Conservation (phyloP, 1,140 invertebrate species). For the Trachymyrmex cornetzi region DNA sequence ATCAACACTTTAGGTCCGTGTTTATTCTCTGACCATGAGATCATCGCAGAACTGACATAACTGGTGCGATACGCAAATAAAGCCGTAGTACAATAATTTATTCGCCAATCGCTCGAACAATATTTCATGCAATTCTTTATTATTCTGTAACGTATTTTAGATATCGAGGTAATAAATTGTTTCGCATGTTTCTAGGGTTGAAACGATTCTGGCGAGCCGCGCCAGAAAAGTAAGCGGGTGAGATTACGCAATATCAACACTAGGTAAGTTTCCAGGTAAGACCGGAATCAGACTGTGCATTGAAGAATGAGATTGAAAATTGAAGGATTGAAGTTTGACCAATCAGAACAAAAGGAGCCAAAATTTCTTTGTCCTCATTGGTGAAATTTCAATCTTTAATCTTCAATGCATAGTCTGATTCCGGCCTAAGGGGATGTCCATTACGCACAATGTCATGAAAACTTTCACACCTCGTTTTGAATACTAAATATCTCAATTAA, state of each 20-base stretch:
- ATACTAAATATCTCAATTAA: neutral
- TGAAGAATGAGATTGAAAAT: too few relatives aligned
- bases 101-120: neutral
- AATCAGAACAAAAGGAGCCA: too few relatives aligned
- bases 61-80: neutral
- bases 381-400: too few relatives aligned
- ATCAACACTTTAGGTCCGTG: constrained; percentile 26
- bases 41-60: constrained; percentile 27
- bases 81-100: neutral
- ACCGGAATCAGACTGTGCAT: too few relatives aligned
- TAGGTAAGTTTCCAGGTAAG: constrained; percentile 8
- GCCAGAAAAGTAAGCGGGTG: neutral
- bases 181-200: constrained; percentile 4
- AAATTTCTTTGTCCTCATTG: too few relatives aligned
- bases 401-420: too few relatives aligned
- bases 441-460: neutral
- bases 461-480: neutral
- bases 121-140: neutral
- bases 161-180: neutral
- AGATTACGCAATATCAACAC: constrained; percentile 16
- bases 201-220: neutral
- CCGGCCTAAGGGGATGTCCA: neutral
- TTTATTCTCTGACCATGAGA: constrained; percentile 45
- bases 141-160: neutral
- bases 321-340: too few relatives aligned